Evolutionary conservation across 2,797 vertebrate species (phyloP), one percentile per base, ranked within the genome.

Genomic region (Macrochelys suwanniensis): DNA sequence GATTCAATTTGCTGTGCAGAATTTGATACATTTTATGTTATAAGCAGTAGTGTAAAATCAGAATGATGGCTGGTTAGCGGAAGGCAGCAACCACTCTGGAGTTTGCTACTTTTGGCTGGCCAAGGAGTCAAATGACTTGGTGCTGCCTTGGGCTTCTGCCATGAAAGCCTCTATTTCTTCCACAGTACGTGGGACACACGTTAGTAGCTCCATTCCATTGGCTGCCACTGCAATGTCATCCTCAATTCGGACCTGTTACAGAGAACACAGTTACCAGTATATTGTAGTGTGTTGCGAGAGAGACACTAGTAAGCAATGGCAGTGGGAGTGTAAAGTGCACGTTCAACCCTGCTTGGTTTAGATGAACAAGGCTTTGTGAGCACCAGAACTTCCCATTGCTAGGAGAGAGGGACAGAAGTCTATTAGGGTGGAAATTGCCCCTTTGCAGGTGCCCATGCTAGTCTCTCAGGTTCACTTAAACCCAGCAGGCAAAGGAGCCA

Each of bases 141-240:
- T 92, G 2, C 25, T 4, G 83, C 96, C 84, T 3, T 45, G 93
- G 7, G 96, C 85, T 7, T 98, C 98, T 0, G 99, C 98, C 99
- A 99, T 99, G 97, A 99, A 99, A 0, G 98, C 98, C 96, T 99
- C 99, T 0, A 99, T 99, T 85, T 99, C 99, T 56, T 99, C 99
- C 92, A 99, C 99, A 0, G 99, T 99, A 50, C 99, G 99, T 3
- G 99, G 99, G 76, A 99, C 99, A 0, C 99, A 99, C 28, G 99
- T 99, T 94, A 99, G 98, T 97, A 99, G 98, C 98, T 99, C 99
- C 51, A 99, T 94, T 0, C 99, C 99, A 0, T 54, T 88, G 10
- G 98, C 97, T 0, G 99, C 99, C 97, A 99, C 99, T 0, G 96
- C 99, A 0, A 99, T 98, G 92, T 99, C 98, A 0, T 99, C 99